These are phyloP conservation scores for Hecatera dysodea DNA, from an alignment of 2,888 invertebrate genomes.

Conservation along the genomic window DNA sequence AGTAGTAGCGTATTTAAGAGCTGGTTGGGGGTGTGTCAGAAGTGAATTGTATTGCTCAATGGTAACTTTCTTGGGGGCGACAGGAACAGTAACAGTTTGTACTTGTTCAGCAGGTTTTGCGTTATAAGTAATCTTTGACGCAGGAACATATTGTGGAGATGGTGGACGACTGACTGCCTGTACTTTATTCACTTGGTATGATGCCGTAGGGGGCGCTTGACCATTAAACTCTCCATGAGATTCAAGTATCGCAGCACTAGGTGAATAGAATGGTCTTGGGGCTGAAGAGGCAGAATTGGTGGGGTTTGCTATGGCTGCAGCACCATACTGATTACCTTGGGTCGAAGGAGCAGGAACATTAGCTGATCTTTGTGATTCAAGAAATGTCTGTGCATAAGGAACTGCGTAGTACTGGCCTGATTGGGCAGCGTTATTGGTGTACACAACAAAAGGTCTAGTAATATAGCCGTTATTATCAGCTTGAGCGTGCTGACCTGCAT, in stretches of 20 bases:
- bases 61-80: slow-evolving; percentile 21
- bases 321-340: slow-evolving; percentile 4
- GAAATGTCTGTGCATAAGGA: slow-evolving; percentile 13
- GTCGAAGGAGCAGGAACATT: slow-evolving; percentile 4
- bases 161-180: neutral
- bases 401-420: slow-evolving; percentile 8
- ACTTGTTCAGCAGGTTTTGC: slow-evolving; percentile 23
- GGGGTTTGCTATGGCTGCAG: neutral
- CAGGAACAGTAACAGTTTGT: slow-evolving; percentile 17
- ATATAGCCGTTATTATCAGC: slow-evolving; percentile 1
- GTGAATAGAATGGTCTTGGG: slow-evolving; percentile 19
- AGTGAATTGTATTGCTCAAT: slow-evolving; percentile 47
- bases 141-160: slow-evolving; percentile 19
- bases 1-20: slow-evolving; percentile 40
- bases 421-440: slow-evolving; percentile 22
- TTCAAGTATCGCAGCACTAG: slow-evolving; percentile 30
- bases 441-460: slow-evolving; percentile 4
- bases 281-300: neutral
- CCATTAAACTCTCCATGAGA: slow-evolving; percentile 15
- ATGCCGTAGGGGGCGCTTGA: slow-evolving; percentile 4
- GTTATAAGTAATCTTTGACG: slow-evolving; percentile 11
- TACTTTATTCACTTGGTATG: slow-evolving; percentile 29
- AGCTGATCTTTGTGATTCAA: slow-evolving; percentile 23
- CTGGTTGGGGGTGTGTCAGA: slow-evolving; percentile 42
- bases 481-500: neutral